A percentile compares a stretch with the other conserved stretches of the same genome.
Evolutionary conservation across 2,113 vertebrate species (phyloP).

Genomic region (Shinisaurus crocodilurus): DNA sequence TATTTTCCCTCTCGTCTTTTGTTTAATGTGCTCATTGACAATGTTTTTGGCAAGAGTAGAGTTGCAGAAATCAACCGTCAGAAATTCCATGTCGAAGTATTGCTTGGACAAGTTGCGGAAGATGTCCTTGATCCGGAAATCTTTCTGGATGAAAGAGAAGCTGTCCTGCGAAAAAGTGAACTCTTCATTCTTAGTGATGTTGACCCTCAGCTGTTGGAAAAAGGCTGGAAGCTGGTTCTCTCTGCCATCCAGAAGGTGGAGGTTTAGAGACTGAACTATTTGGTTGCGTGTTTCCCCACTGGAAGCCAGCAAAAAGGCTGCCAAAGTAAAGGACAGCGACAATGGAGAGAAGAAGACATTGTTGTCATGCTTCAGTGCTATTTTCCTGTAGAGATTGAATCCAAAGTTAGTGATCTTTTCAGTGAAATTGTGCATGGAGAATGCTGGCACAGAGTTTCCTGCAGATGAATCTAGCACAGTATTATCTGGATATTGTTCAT

Average conservation of each 20-base stretch:
- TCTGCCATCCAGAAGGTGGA: conserved; percentile 68
- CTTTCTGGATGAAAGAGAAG: conserved; percentile 80
- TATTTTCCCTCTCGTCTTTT: conserved; percentile 80
- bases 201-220: conserved; percentile 80
- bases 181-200: conserved; percentile 78
- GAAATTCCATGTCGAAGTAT: conserved; percentile 84
- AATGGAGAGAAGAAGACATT: conserved; percentile 91
- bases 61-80: conserved; percentile 80
- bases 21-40: conserved; percentile 84
- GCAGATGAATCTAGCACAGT: conserved; percentile 11
- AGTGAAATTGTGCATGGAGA: conserved; percentile 79
- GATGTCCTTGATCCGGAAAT: conserved; percentile 74
- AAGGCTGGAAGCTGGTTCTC: conserved; percentile 77
- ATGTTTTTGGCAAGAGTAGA: conserved; percentile 66
- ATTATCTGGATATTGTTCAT: background rate
- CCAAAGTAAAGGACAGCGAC: conserved; percentile 83
- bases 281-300: conserved; percentile 78
- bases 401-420: conserved; percentile 86
- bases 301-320: conserved; percentile 78
- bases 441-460: background rate
- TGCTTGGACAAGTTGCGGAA: conserved; percentile 81
- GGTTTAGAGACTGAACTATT: conserved; percentile 79
- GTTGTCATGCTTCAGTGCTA: conserved; percentile 83
- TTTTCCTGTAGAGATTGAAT: conserved; percentile 88
- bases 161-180: conserved; percentile 79